Conservation (phyloP, 2,113 vertebrate species). For the Cyprinodon brontotheroides region DNA sequence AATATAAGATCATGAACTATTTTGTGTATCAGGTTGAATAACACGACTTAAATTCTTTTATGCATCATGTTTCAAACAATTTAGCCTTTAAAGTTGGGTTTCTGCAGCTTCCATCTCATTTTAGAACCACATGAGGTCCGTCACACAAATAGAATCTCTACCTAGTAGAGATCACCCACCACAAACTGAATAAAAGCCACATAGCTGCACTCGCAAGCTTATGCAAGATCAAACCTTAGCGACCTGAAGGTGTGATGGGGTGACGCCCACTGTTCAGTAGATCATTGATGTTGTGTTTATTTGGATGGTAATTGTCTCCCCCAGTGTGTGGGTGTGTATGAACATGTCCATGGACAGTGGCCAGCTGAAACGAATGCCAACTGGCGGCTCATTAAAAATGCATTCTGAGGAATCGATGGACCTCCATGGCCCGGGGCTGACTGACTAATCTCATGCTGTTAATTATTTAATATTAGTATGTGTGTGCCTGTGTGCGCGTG, state of each 20-base stretch:
- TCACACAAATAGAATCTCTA: constrained; percentile 1
- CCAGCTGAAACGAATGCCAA: constrained; percentile 75
- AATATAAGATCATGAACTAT: constrained; percentile 7
- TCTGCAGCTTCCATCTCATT: neutral
- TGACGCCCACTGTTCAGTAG: constrained; percentile 16
- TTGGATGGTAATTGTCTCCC: constrained; percentile 73
- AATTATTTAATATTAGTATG: constrained; percentile 78
- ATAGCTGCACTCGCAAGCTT: neutral
- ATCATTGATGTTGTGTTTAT: constrained; percentile 45
- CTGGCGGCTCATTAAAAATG: constrained; percentile 83
- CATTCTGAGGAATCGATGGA: constrained; percentile 80
- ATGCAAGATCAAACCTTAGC: constrained; percentile 15
- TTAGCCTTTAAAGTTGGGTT: neutral
- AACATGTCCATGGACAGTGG: constrained; percentile 73
- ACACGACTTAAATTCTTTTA: neutral
- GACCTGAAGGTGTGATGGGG: constrained; percentile 24
- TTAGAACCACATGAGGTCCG: neutral
- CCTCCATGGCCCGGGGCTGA: constrained; percentile 74
- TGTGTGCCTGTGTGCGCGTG: constrained; percentile 42
- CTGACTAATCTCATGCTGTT: constrained; percentile 78
- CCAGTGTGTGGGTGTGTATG: constrained; percentile 42
- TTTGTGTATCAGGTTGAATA: constrained; percentile 11
- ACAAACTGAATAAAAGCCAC: neutral
- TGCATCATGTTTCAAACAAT: neutral
- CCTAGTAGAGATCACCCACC: neutral